Evolutionary conservation across 2,888 invertebrate genomes (phyloP), one percentile per base, ranked within the genome.

Genomic region (Thereva unica): DNA sequence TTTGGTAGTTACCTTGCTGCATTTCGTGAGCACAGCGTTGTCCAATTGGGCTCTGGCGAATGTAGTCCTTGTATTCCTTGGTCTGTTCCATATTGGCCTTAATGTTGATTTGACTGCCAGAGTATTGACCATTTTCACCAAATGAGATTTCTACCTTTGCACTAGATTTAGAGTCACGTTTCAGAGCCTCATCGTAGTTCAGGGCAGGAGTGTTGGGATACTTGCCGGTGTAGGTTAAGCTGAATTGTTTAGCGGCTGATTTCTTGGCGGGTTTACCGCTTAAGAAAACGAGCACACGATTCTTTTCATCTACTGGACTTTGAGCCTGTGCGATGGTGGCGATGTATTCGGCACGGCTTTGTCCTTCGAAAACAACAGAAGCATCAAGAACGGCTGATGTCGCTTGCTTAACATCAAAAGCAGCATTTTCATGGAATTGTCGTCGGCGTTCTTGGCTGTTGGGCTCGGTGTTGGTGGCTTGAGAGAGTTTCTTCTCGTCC

Each of bases 291-390:
- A 85, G 77, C 42, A 81, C 75, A 64, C 85, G 85, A 9, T 83
- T 78, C 73, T 85, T 86, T 5, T 82, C 78, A 72, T 87, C 85
- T 3, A 85, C 83, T 3, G 82, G 80, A 74, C 87, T 88, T n/a
- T 77, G 74, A 37, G 84, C 85, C 34, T 81, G 72, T 10, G 86
- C 87, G 9, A 83, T 77, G 5, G 87, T 87, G 2, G 84, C 71
- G 0, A 81, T 77, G 71, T 85, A 85, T 69, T 84, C 86, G 41
- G 84, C 82, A 69, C 88, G 84, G 68, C 83, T 78, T 12, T 86
- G 75, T 45, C 84, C 83, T 0, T 86, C 70, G 71, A 89, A 88
- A 0, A 84, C 65, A 7, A 85, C 82, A 53, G 77, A 74, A n/a
- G 83, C 83, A 65, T 78, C 76, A 56, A 85, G 84, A 49, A 78